Base-by-base conservation (phyloP, 2,113 vertebrate species). In the Callithrix jacchus region DNA sequence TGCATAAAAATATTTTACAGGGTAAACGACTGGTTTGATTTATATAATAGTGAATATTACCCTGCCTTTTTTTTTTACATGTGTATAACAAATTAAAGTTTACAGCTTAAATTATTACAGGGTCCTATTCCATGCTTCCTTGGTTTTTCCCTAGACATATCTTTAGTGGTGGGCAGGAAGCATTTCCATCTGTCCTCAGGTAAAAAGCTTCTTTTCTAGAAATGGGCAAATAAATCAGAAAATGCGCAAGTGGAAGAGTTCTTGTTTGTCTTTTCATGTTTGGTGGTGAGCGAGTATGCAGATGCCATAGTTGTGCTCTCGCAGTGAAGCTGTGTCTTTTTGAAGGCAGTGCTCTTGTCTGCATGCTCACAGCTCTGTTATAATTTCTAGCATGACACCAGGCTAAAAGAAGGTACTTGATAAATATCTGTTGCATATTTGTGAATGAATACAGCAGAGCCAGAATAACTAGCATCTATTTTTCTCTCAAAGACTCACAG, bases 61-160 rank as follows among this genome's bases (percentile, higher is more conserved):
- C 71, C 71, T 74, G 23, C 10, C 56, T 81, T 79, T 86, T 64
- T 79, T 86, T 70, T 68, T 86, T 3, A 83, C 13, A 0, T 88
- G 84, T 85, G 68, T 71, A 54, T 74, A 93, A 87, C n/a, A 79
- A 93, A 96, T 96, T 95, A 89, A 95, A 91, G 68, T 95, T 96
- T 94, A 95, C 35, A 77, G 54, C 73, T 94, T 83, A 47, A 40
- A 77, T 87, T 56, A 76, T 42, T 82, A 74, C 4, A 6, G 52
- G 76, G 42, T 45, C 81, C 94, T 73, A 79, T 76, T 92, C 85
- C 76, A 91, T 35, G 70, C 81, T 82, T 79, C 80, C 87, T 77
- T 88, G 93, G n/a, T 42, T 94, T 90, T 95, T 21, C 70, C 56
- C 86, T 77, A 92, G 97, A 87, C 70, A 88, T 86, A 56, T 96